phyloP scores from a whole-genome alignment of 2,888 invertebrate species.

The Clepsis dumicolana region DNA sequence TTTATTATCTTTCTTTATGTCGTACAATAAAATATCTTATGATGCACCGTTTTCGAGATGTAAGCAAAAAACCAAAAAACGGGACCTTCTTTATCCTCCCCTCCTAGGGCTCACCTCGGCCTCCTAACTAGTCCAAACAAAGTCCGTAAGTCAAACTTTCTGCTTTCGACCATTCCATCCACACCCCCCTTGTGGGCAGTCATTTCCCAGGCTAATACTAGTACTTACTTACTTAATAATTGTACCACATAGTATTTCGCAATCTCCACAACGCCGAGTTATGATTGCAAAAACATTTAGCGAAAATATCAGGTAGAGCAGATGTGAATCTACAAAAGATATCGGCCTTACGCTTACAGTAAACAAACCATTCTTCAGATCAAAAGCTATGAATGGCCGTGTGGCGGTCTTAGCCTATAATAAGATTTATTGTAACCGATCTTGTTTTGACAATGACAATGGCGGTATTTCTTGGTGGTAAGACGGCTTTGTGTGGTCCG shows the following conservation, averaged over 20 bases:
- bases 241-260: not conserved
- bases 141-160: too few species aligned
- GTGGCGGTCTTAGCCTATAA: constrained; percentile 75
- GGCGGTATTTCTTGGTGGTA: constrained; percentile 70
- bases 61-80: too few species aligned
- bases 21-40: too few species aligned
- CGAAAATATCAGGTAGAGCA: constrained; percentile 64
- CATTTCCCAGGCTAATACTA: too few species aligned
- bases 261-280: not conserved
- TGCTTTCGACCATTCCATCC: too few species aligned
- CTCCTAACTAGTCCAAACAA: too few species aligned
- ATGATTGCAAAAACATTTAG: constrained; percentile 13
- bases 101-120: too few species aligned
- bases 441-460: constrained; percentile 85
- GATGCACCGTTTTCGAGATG: too few species aligned
- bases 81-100: too few species aligned
- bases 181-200: too few species aligned
- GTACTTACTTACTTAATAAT: not conserved
- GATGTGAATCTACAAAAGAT: constrained; percentile 73
- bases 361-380: constrained; percentile 77
- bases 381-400: constrained; percentile 67
- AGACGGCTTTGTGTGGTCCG: constrained; percentile 81
- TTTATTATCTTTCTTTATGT: too few species aligned
- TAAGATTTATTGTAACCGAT: constrained; percentile 86
- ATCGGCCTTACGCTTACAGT: constrained; percentile 61